Conservation (phyloP, 30 jellyfish, hydroid and myxozoan genomes). For the Aurelia aurita complex sp. Pacific region DNA sequence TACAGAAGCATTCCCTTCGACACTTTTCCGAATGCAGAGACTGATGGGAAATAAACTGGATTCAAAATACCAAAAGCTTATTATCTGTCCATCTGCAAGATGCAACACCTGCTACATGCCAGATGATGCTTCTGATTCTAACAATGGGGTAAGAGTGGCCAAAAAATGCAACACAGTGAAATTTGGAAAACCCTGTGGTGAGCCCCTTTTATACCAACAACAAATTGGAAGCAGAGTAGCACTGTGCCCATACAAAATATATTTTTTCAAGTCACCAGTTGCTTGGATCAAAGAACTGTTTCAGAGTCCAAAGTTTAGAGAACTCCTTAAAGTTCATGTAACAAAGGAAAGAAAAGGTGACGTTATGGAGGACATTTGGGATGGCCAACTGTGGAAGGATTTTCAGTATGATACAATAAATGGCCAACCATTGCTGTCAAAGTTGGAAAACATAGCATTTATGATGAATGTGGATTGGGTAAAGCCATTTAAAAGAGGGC, state of each 20-base stretch:
- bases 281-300: neutral
- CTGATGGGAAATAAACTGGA: neutral
- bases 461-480: slow-evolving; percentile 10
- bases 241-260: neutral
- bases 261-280: slow-evolving; percentile 2
- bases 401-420: neutral
- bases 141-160: neutral
- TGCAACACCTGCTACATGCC: neutral
- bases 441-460: neutral
- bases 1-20: neutral
- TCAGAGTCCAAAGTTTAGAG: neutral
- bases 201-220: neutral
- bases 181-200: neutral
- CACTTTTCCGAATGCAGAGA: neutral
- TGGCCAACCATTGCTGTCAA: neutral
- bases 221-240: neutral
- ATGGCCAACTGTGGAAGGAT: neutral
- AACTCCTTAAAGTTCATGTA: neutral
- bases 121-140: neutral
- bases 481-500: neutral
- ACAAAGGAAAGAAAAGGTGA: too few species aligned
- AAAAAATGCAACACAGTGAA: neutral
- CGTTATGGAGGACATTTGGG: neutral
- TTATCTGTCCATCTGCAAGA: slow-evolving; percentile 3
- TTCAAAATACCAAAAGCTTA: neutral